phyloP scores from a whole-genome alignment of 2,797 vertebrate genomes.

The Microcaecilia unicolor region DNA sequence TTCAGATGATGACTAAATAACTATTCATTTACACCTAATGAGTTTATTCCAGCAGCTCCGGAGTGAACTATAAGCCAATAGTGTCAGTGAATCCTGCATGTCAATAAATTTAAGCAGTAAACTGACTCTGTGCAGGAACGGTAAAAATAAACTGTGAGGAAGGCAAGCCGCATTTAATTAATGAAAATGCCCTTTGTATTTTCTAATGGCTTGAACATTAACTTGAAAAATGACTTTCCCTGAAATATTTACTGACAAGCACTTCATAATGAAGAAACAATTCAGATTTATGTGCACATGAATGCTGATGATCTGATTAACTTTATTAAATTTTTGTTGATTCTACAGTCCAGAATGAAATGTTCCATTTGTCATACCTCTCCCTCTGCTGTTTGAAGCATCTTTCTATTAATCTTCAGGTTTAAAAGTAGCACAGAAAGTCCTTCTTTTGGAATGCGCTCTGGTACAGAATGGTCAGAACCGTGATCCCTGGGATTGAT shows the following conservation, averaged over 20 bases:
- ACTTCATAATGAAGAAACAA: slow-evolving; percentile 64
- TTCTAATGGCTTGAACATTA: slow-evolving; percentile 60
- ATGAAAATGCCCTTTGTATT: slow-evolving; percentile 62
- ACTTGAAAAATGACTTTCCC: slow-evolving; percentile 57
- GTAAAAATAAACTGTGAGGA: slow-evolving; percentile 43
- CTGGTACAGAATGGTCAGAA: slow-evolving; percentile 16
- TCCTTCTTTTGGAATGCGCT: slow-evolving; percentile 21
- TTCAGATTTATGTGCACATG: slow-evolving; percentile 61
- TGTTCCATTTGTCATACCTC: slow-evolving; percentile 48
- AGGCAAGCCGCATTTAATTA: slow-evolving; percentile 52
- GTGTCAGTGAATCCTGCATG: slow-evolving; percentile 36
- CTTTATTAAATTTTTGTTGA: slow-evolving; percentile 68
- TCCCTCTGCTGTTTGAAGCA: slow-evolving; percentile 41
- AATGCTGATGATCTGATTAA: slow-evolving; percentile 62
- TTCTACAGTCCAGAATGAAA: slow-evolving; percentile 50
- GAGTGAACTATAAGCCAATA: slow-evolving; percentile 52
- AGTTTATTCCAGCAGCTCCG: slow-evolving; percentile 55
- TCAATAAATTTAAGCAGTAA: slow-evolving; percentile 48
- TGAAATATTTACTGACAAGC: slow-evolving; percentile 63
- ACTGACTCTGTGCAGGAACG: slow-evolving; percentile 39
- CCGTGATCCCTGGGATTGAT: slow-evolving; percentile 9
- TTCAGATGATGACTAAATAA: slow-evolving; percentile 53
- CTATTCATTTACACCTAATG: slow-evolving; percentile 58
- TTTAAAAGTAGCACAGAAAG: slow-evolving; percentile 34
- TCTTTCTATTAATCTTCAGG: slow-evolving; percentile 32